Evolutionary conservation across 2,888 invertebrate genomes (phyloP), one percentile per base, ranked within the genome.

Genomic region (Eupithecia centaureata): DNA sequence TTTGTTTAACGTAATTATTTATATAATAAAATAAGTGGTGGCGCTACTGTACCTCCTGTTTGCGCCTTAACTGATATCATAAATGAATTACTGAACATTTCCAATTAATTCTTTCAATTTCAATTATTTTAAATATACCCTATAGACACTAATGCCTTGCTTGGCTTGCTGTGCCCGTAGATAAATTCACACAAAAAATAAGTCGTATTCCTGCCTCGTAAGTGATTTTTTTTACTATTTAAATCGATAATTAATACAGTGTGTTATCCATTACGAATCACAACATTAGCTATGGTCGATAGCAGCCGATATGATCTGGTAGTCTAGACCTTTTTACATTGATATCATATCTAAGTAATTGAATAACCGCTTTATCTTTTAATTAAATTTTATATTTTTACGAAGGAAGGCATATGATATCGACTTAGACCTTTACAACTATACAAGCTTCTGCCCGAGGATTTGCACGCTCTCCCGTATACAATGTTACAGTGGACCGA

Each of bases 321-420:
- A 68, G 77, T 79, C 79, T 79, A 76, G 76, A 76, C 73, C 75
- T 77, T 74, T 78, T 75, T 78, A 78, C 79, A 78, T 78, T 77
- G 83, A 83, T 85, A 77, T 70, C n/a, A 67, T 81, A 84, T 83
- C 83, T 80, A 58, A 69, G 77, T 85, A 85, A 85, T 86, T 83
- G 82, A 85, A 83, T 79, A 78, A 68, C 32, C 32, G 30, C 32
- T 57, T 57, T 56, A 56, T 56, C 54, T 57, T 57, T 33, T 57
- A 57, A 57, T 57, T 57, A 13, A 57, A 57, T n/a, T 18, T 32
- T 56, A 15, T 57, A 30, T 57, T 57, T 28, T 30, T 57, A 25
- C 27, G 18, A 18, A n/a, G 27, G 25, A 25, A 52, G 12, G 10
- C 22, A 22, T 47, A n/a, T 18, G 18, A 18, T 10, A 42, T 42